Evolutionary conservation across 2,888 invertebrate genomes (phyloP).

Genomic region (Spodoptera exigua): DNA sequence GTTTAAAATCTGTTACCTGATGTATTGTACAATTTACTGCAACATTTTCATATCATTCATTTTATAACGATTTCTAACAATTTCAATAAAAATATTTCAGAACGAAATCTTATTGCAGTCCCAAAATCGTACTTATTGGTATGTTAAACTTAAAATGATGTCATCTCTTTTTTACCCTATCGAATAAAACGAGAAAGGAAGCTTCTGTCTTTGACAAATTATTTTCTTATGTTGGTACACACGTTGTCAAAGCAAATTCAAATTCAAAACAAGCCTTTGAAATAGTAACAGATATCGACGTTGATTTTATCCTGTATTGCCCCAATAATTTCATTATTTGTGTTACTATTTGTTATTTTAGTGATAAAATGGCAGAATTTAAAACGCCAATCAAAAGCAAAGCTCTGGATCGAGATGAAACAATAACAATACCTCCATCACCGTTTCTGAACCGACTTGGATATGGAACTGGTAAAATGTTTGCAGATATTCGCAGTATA

Average conservation of each 20-base stretch:
- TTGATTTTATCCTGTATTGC: too few species aligned
- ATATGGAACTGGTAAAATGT: slow-evolving; percentile 91
- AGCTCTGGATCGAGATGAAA: slow-evolving; percentile 64
- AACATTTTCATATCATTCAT: too few species aligned
- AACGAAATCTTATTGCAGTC: slow-evolving; percentile 6
- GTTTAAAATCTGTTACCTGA: too few species aligned
- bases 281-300: background rate
- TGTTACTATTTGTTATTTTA: too few species aligned
- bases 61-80: too few species aligned
- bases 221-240: slow-evolving; percentile 17
- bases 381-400: slow-evolving; percentile 81
- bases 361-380: slow-evolving; percentile 73
- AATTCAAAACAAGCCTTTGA: slow-evolving; percentile 27
- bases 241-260: slow-evolving; percentile 9
- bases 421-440: slow-evolving; percentile 91
- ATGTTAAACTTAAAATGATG: background rate
- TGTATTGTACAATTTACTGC: too few species aligned
- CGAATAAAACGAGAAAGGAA: background rate
- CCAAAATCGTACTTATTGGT: background rate
- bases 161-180: slow-evolving; percentile 3
- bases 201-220: background rate
- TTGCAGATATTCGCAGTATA: too few species aligned
- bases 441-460: slow-evolving; percentile 93
- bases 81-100: too few species aligned
- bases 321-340: too few species aligned